A percentile compares a stretch with the other conserved stretches of the same genome.
These are phyloP conservation scores for Hydrozoanthus tunicans DNA, from an alignment of 64 coral and sea anemone genomes.

Conservation along the genomic window DNA sequence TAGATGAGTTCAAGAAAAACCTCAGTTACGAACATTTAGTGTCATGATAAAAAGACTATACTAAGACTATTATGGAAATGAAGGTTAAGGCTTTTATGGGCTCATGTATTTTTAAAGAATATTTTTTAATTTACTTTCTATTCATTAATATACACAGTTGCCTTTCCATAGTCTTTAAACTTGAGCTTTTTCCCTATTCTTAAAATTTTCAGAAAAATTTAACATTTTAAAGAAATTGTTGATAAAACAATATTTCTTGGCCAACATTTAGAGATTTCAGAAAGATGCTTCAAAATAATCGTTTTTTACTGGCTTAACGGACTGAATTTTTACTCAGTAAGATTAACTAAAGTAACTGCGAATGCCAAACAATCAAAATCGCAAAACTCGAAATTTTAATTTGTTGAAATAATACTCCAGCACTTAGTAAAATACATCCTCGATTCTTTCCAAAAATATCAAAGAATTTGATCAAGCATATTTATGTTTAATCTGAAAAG, in stretches of 20 bases:
- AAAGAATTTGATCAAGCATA: not conserved
- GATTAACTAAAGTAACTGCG: not conserved
- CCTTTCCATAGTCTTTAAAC: not conserved
- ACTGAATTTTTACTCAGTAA: conserved; percentile 4
- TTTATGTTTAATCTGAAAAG: not conserved
- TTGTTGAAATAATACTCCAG: not conserved
- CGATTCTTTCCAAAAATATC: not conserved
- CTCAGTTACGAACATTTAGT: not conserved
- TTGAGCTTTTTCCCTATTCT: no score
- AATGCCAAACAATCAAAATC: not conserved
- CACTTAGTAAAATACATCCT: not conserved
- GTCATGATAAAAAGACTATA: not conserved
- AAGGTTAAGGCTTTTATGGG: no score
- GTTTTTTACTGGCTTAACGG: not conserved
- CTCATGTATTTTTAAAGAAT: not conserved
- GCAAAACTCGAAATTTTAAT: not conserved
- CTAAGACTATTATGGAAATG: not conserved
- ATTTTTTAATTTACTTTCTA: conserved; percentile 11
- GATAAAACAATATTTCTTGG: no score
- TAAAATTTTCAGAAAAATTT: no score
- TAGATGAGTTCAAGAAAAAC: not conserved
- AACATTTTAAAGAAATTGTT: no score
- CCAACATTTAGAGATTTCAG: no score
- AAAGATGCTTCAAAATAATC: not conserved
- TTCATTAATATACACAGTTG: not conserved